Conservation (phyloP, 2,888 invertebrate species). For the Acrobasis repandana region DNA sequence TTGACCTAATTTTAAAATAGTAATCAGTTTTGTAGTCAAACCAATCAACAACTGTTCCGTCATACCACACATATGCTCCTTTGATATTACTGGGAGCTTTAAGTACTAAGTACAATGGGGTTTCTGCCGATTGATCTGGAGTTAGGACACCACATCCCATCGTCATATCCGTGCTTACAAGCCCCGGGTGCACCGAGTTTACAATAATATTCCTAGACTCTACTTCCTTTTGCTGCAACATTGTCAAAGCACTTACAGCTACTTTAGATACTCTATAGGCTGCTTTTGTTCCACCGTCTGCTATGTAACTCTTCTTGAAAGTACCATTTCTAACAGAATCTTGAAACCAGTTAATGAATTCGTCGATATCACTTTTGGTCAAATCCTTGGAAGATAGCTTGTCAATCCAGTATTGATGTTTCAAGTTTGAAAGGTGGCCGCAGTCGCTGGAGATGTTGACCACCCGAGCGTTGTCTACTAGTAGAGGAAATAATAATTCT, state of each 20-base stretch:
- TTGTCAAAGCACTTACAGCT: slow-evolving; percentile 85
- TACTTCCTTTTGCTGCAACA: slow-evolving; percentile 85
- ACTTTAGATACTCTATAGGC: slow-evolving; percentile 88
- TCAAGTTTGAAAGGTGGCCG: slow-evolving; percentile 84
- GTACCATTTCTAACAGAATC: slow-evolving; percentile 56
- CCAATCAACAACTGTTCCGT: slow-evolving; percentile 83
- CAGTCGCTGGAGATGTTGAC: slow-evolving; percentile 88
- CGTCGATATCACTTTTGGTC: slow-evolving; percentile 56
- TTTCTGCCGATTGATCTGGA: slow-evolving; percentile 81
- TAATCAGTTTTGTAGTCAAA: slow-evolving; percentile 55
- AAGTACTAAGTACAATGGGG: slow-evolving; percentile 80
- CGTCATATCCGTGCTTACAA: slow-evolving; percentile 90
- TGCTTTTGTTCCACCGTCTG: slow-evolving; percentile 79
- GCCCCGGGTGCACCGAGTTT: slow-evolving; percentile 88
- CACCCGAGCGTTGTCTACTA: slow-evolving; percentile 86
- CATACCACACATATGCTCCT: slow-evolving; percentile 86
- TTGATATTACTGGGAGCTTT: slow-evolving; percentile 77
- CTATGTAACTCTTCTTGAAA: slow-evolving; percentile 51
- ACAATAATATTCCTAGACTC: slow-evolving; percentile 78
- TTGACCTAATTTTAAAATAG: slow-evolving; percentile 55
- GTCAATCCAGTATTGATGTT: slow-evolving; percentile 66
- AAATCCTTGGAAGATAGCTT: slow-evolving; percentile 53
- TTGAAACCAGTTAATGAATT: slow-evolving; percentile 86
- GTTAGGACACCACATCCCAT: slow-evolving; percentile 82
- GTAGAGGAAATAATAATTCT: slow-evolving; percentile 85